A percentile compares a stretch with the other conserved stretches of the same genome.
Evolutionary conservation across 2,797 vertebrate species (phyloP).

Genomic region (Apogon hyalosoma): DNA sequence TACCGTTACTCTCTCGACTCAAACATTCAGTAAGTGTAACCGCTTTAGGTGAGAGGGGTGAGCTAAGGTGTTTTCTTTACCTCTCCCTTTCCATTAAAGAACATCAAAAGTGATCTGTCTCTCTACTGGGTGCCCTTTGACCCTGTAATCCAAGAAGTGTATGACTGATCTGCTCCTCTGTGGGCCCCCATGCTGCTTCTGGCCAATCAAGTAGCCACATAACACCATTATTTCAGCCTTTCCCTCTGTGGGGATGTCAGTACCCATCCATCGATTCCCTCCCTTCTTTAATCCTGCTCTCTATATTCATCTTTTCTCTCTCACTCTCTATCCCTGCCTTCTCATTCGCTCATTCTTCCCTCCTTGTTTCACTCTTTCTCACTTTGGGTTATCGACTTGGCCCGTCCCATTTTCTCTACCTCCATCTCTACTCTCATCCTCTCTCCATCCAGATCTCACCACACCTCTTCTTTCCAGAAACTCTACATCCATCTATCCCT

Average conservation of each 20-base stretch:
- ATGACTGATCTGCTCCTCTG: slow-evolving; percentile 57
- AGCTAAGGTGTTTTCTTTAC: slow-evolving; percentile 34
- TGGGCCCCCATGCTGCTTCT: slow-evolving; percentile 44
- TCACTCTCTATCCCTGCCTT: slow-evolving; percentile 31
- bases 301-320: slow-evolving; percentile 55
- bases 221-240: slow-evolving; percentile 65
- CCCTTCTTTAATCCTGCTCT: slow-evolving; percentile 55
- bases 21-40: background rate
- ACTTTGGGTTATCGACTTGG: slow-evolving; percentile 27
- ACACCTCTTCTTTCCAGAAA: slow-evolving; percentile 40
- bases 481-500: slow-evolving; percentile 57
- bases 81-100: slow-evolving; percentile 49
- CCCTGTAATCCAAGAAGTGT: slow-evolving; percentile 54
- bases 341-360: slow-evolving; percentile 2
- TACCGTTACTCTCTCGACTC: background rate
- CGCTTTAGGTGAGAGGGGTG: slow-evolving; percentile 4
- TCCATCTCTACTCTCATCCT: slow-evolving; percentile 34
- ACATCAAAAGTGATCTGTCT: slow-evolving; percentile 49
- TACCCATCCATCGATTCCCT: slow-evolving; percentile 54
- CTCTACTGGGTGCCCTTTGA: slow-evolving; percentile 55
- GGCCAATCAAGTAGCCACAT: slow-evolving; percentile 67
- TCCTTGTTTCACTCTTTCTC: slow-evolving; percentile 7
- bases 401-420: slow-evolving; percentile 25
- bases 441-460: slow-evolving; percentile 30
- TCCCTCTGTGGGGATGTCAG: slow-evolving; percentile 50